Conservation (phyloP, 2,888 invertebrate genomes). For the Oligia latruncula region DNA sequence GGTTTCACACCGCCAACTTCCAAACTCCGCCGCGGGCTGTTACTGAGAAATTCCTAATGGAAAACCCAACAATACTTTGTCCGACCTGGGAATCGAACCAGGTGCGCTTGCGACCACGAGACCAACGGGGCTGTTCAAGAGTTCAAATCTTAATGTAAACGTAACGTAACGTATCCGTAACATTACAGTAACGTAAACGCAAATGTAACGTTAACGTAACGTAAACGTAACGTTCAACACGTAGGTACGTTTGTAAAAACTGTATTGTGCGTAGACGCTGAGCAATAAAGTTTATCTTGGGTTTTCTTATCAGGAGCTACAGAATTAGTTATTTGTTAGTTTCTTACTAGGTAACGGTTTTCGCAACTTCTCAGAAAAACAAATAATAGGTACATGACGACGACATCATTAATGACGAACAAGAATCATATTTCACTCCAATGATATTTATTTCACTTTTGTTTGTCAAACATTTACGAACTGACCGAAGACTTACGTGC, state of each 20-base stretch:
- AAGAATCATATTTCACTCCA: neutral
- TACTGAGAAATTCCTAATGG: neutral
- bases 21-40: neutral
- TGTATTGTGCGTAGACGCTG: conserved; percentile 10
- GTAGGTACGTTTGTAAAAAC: conserved; percentile 10
- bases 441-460: conserved; percentile 23
- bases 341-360: conserved; percentile 33
- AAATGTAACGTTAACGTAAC: neutral
- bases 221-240: neutral
- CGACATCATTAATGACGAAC: conserved; percentile 24
- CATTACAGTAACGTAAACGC: no score
- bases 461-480: conserved; percentile 29
- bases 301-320: conserved; percentile 57
- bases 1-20: neutral
- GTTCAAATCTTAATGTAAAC: neutral
- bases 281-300: conserved; percentile 59
- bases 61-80: no score
- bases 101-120: neutral
- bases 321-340: conserved; percentile 52
- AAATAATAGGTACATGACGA: conserved; percentile 14
- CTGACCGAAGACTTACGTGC: neutral
- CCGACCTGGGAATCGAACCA: no score
- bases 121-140: neutral
- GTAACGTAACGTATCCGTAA: neutral
- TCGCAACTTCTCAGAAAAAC: conserved; percentile 31